Evolutionary conservation across 2,888 invertebrate species (phyloP), one percentile per base, ranked within the genome.

Genomic region (Nomada flava): DNA sequence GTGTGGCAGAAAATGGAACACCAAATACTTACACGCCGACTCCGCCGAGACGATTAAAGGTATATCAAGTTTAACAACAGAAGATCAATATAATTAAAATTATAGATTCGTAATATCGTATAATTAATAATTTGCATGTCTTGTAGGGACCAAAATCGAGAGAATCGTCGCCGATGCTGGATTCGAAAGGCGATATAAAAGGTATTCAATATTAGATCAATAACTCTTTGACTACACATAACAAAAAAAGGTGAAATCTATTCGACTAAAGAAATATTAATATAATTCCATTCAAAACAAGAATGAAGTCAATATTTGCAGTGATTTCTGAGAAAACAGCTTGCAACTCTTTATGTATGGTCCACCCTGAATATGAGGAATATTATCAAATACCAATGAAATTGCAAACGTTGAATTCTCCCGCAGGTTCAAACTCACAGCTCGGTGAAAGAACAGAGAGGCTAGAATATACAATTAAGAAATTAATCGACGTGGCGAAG

Each of bases 81-180:
- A 1, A n/a, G 36, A 36, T 59, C 47, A 23, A 36, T 15, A 9
- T 15, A 71, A 62, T 52, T 36, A 4, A 15, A 15, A 53, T 20
- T 2, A 53, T 15, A 15, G 1, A 20, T 10, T 36, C 13, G 11
- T 11, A 23, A 68, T 63, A 73, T 20, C 62, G 80, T 68, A 36
- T 20, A 4, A 36, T 53, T 57, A 36, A 63, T 57, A 23, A 47
- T n/a, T 59, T 64, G 73, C 18, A 29, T 60, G n/a, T 53, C 36
- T 86, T 89, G 1, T 89, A 96, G 95, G 95, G 96, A 72, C 96
- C 96, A 26, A 96, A 96, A 92, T 96, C 96, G 0, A 95, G 96
- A 74, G 96, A 97, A 88, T 95, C 95, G 23, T 96, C 96, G 11
- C 96, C 97, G n/a, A 95, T 97, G 91, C 95, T 96, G 1, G 96